A percentile compares a stretch with the other conserved stretches of the same genome.
phyloP scores from a whole-genome alignment of 2,888 invertebrate species.

The Eilema griseolum region DNA sequence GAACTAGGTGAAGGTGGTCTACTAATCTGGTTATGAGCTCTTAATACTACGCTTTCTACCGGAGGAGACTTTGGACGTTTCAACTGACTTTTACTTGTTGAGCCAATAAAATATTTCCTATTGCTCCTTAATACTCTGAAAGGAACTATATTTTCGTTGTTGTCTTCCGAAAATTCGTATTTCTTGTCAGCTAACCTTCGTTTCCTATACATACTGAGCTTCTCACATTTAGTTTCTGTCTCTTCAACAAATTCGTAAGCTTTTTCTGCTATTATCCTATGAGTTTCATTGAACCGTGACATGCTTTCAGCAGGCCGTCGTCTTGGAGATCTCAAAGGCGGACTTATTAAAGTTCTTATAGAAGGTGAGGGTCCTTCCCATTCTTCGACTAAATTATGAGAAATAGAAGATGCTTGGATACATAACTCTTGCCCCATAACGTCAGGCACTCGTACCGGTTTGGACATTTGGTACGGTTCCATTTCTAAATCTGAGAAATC shows the following conservation, averaged over 20 bases:
- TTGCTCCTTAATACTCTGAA: conserved; percentile 88
- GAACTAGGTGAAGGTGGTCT: conserved; percentile 71
- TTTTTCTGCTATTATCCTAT: conserved; percentile 89
- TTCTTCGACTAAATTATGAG: conserved; percentile 82
- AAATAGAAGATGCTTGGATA: conserved; percentile 80
- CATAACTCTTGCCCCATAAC: conserved; percentile 83
- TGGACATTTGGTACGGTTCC: conserved; percentile 80
- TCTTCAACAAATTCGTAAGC: conserved; percentile 96
- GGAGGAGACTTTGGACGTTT: conserved; percentile 79
- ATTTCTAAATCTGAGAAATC: conserved; percentile 89
- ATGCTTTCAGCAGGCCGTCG: conserved; percentile 83
- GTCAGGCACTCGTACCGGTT: conserved; percentile 78
- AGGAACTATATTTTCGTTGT: conserved; percentile 89
- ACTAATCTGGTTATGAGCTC: conserved; percentile 82
- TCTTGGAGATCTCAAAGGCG: conserved; percentile 80
- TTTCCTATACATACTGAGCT: conserved; percentile 94
- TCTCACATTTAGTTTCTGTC: conserved; percentile 93
- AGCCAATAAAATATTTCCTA: conserved; percentile 82
- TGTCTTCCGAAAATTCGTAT: conserved; percentile 95
- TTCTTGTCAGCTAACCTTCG: conserved; percentile 96
- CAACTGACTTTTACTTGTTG: conserved; percentile 66
- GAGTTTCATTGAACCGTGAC: conserved; percentile 84
- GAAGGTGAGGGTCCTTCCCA: conserved; percentile 85
- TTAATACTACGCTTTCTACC: conserved; percentile 77
- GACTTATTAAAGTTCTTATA: conserved; percentile 81